phyloP scores from a whole-genome alignment of 1,140 invertebrate species.

The Diuraphis noxia region DNA sequence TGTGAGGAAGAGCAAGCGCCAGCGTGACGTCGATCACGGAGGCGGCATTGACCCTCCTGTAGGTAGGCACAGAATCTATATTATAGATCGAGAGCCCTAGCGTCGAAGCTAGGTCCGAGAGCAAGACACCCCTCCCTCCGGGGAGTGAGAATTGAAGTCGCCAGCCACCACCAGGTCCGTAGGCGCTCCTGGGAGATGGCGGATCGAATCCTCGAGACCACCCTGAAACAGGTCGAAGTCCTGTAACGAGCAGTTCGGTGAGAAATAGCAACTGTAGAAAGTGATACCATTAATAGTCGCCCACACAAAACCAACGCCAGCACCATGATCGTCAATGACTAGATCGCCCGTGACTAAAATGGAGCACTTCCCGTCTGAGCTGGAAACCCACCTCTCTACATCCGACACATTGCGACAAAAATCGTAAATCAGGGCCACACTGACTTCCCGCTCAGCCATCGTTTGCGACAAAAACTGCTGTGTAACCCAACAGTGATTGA shows the following conservation, averaged over 20 bases:
- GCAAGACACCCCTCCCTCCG: neutral
- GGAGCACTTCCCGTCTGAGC: too few relatives aligned
- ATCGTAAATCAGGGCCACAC: too few relatives aligned
- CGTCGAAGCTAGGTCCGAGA: neutral
- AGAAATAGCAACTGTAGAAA: neutral
- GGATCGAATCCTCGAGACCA: too few relatives aligned
- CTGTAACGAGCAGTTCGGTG: neutral
- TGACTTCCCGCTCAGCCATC: neutral
- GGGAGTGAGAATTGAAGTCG: neutral
- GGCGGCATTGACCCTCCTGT: neutral
- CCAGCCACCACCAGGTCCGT: neutral
- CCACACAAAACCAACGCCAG: neutral
- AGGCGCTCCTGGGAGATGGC: neutral
- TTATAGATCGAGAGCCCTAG: neutral
- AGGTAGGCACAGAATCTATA: fast-evolving
- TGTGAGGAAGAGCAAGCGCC: fast-evolving
- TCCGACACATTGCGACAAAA: too few relatives aligned
- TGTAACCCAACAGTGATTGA: neutral
- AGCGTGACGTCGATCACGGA: neutral
- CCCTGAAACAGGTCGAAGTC: too few relatives aligned
- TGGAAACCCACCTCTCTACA: too few relatives aligned
- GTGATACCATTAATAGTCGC: neutral
- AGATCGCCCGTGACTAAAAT: fast-evolving
- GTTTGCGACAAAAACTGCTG: neutral
- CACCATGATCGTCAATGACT: fast-evolving